Percentiles rank a stretch among this genome's conserved stretches.
Conservation (phyloP, 2,797 vertebrate genomes). For the Anguilla anguilla region DNA sequence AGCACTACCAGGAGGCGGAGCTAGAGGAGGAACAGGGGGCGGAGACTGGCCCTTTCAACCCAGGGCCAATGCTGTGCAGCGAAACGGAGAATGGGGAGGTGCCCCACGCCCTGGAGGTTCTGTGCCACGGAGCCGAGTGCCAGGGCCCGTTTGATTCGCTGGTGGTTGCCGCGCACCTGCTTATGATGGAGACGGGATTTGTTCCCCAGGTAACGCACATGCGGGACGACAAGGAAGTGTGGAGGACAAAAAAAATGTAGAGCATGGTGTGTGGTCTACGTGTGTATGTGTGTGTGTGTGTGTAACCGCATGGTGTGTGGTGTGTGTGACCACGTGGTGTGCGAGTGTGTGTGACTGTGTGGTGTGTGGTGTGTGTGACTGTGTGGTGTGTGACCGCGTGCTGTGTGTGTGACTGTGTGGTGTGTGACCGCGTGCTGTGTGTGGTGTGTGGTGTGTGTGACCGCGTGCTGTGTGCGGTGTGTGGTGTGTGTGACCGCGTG, state of each 20-base stretch:
- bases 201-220: conserved; percentile 74
- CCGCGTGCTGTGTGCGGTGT: background rate
- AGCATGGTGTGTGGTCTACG: background rate
- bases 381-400: background rate
- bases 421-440: background rate
- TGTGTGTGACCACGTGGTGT: background rate
- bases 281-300: too few species aligned
- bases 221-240: background rate
- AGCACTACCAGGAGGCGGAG: conserved; percentile 24
- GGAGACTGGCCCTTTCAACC: conserved; percentile 52
- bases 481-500: conserved; percentile 9
- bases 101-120: conserved; percentile 84
- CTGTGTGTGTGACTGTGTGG: background rate
- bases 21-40: conserved; percentile 60
- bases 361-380: background rate
- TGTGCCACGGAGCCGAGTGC: conserved; percentile 76
- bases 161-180: conserved; percentile 79
- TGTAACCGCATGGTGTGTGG: background rate
- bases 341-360: background rate
- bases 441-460: background rate
- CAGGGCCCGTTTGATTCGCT: conserved; percentile 77
- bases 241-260: background rate
- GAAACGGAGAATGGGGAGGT: conserved; percentile 82
- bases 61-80: conserved; percentile 89
- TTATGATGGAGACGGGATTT: conserved; percentile 93